These are phyloP conservation scores for Bovichtus variegatus DNA, from an alignment of 2,797 vertebrate species.

Conservation along the genomic window DNA sequence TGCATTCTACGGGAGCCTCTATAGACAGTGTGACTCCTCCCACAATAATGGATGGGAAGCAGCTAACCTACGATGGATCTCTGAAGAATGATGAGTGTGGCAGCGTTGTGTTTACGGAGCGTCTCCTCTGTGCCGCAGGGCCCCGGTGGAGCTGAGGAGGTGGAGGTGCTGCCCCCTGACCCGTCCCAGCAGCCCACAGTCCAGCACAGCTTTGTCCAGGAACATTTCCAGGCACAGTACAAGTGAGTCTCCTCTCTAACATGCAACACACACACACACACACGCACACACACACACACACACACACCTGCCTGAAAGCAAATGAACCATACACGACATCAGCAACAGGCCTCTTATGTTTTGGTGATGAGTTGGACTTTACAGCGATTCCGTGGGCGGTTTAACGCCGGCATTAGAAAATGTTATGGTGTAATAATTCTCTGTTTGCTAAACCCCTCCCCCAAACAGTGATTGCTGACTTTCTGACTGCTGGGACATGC, in stretches of 20 bases:
- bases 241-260: conserved; percentile 85
- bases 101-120: conserved; percentile 23
- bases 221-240: conserved; percentile 97
- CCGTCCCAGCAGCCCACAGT: conserved; percentile 50
- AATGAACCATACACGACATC: background rate
- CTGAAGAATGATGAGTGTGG: background rate
- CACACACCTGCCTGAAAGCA: background rate
- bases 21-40: background rate
- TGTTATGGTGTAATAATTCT: background rate
- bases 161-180: conserved; percentile 55
- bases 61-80: background rate
- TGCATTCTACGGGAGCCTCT: background rate
- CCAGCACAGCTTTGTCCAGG: conserved; percentile 93
- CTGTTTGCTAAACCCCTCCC: background rate
- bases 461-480: conserved; percentile 11
- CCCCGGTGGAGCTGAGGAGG: conserved; percentile 73
- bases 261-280: background rate
- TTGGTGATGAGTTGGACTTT: background rate
- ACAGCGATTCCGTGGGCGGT: background rate
- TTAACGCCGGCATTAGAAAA: background rate
- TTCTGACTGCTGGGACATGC: no score
- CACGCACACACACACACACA: background rate
- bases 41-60: background rate
- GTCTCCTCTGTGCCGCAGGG: conserved; percentile 78
- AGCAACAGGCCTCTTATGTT: background rate